A percentile compares a stretch with the other conserved stretches of the same genome.
Conservation (phyloP, 1,140 invertebrate genomes). For the Drosophila watanabei region DNA sequence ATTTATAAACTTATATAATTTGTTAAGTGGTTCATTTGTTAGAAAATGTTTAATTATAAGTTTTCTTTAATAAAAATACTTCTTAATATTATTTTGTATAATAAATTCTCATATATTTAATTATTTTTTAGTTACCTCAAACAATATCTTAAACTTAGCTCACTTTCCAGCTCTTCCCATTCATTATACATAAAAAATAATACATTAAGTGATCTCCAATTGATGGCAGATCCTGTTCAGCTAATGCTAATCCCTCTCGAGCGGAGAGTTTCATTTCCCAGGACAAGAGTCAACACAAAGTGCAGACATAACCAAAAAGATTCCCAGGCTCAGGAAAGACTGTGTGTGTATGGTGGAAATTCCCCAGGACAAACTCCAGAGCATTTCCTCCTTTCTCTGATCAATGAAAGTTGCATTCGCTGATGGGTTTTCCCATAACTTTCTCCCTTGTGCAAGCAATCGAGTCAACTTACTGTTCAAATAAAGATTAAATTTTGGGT, state of each 20-base stretch:
- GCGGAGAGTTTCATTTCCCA: conserved; percentile 42
- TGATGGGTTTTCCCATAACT: conserved; percentile 38
- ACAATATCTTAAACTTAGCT: neutral
- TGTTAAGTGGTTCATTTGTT: too few relatives aligned
- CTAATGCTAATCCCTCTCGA: conserved; percentile 44
- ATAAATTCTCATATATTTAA: neutral
- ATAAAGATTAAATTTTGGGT: conserved; percentile 78
- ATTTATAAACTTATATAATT: too few relatives aligned
- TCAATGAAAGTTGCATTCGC: conserved; percentile 71
- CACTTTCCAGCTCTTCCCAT: neutral
- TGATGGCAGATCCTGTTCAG: conserved; percentile 27
- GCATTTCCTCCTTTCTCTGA: conserved; percentile 31
- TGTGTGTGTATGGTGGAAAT: conserved; percentile 20
- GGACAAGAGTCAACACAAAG: conserved; percentile 47
- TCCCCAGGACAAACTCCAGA: conserved; percentile 38
- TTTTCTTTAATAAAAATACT: neutral
- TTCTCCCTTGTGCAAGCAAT: conserved; percentile 50
- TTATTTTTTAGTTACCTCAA: neutral
- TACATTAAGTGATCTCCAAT: conserved; percentile 36
- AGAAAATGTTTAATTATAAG: too few relatives aligned
- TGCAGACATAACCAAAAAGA: conserved; percentile 22
- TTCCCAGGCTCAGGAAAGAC: conserved; percentile 33
- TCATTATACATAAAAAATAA: conserved; percentile 2
- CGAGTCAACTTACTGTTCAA: conserved; percentile 37
- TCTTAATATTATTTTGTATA: neutral